Conservation (phyloP, 2,113 vertebrate genomes). For the Spizaetus ornatus region DNA sequence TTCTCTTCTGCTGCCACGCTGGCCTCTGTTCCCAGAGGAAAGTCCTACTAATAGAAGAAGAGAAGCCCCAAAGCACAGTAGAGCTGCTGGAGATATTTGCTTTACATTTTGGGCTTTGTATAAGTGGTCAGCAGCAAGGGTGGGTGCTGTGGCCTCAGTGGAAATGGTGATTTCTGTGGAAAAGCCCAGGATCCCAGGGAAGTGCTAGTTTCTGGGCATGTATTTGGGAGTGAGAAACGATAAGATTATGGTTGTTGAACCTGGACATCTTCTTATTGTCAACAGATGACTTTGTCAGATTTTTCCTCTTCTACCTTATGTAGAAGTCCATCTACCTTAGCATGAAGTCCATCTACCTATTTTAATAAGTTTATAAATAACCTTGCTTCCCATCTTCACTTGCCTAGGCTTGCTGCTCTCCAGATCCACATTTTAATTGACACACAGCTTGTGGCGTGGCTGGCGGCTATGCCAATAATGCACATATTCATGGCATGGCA, state of each 20-base stretch:
- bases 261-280: not conserved
- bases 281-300: not conserved
- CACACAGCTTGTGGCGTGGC: not conserved
- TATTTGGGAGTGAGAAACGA: not conserved
- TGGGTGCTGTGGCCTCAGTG: not conserved
- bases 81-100: not conserved
- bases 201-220: not conserved
- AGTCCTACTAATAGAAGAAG: not conserved
- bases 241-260: not conserved
- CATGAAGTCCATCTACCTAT: not conserved
- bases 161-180: not conserved
- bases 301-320: not conserved
- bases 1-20: not conserved
- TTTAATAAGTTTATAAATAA: not conserved
- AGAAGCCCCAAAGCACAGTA: not conserved
- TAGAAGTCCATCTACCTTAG: too few relatives aligned
- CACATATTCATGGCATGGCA: slow-evolving; percentile 20
- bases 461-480: slow-evolving; percentile 19
- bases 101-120: not conserved
- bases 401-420: not conserved
- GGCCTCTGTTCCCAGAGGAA: not conserved
- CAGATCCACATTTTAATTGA: slow-evolving; percentile 14
- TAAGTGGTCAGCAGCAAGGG: not conserved
- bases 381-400: not conserved
- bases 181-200: rapidly evolving